Conservation (phyloP, 2,797 vertebrate genomes). For the Sebastes diaconus region DNA sequence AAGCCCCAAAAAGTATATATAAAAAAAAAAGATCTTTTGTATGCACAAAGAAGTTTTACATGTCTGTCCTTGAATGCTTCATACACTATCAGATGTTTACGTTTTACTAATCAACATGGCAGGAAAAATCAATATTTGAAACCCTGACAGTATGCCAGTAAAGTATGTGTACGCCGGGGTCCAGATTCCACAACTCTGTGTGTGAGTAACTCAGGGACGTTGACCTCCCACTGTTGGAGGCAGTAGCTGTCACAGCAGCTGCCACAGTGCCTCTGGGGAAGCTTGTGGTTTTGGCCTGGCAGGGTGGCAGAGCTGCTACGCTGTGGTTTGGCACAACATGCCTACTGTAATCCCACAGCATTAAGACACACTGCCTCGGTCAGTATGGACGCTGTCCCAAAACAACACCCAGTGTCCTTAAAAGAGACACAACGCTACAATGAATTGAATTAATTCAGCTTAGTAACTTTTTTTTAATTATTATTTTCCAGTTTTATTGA, state of each 20-base stretch:
- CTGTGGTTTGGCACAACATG: conserved; percentile 62
- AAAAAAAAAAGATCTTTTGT: background rate
- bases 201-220: conserved; percentile 5
- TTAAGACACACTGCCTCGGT: conserved; percentile 31
- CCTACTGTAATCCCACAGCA: conserved; percentile 49
- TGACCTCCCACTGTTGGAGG: conserved; percentile 20
- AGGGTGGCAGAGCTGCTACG: conserved; percentile 55
- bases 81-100: background rate
- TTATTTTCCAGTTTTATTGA: background rate
- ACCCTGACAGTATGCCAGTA: background rate
- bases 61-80: background rate
- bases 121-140: background rate
- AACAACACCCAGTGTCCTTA: background rate
- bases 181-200: conserved; percentile 4
- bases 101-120: background rate
- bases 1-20: too few species aligned
- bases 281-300: conserved; percentile 49
- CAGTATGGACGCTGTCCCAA: background rate
- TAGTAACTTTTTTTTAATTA: too few species aligned
- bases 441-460: too few species aligned
- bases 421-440: background rate
- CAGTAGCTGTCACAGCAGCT: conserved; percentile 46
- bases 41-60: background rate
- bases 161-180: background rate
- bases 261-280: conserved; percentile 51